A percentile compares a stretch with the other conserved stretches of the same genome.
These are phyloP conservation scores for Dicyema japonicum DNA, from an alignment of 1,140 invertebrate genomes.

Conservation along the genomic window DNA sequence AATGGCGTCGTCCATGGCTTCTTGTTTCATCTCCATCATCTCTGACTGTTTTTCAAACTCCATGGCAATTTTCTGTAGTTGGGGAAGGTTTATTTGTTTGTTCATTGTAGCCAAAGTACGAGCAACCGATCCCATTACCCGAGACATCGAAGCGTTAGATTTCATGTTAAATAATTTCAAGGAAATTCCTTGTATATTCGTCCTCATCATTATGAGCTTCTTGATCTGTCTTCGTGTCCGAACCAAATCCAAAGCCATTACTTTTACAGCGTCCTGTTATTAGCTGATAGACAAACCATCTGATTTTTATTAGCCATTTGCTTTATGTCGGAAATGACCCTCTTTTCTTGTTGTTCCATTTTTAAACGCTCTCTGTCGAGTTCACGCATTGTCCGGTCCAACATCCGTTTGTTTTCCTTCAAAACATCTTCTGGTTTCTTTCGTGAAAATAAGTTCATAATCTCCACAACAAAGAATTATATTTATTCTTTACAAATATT, in stretches of 20 bases:
- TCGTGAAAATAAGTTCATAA: conserved; percentile 86
- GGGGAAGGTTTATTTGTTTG: conserved; percentile 61
- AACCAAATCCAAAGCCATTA: conserved; percentile 95
- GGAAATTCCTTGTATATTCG: conserved; percentile 45
- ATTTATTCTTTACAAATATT: no score
- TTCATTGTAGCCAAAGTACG: conserved; percentile 96
- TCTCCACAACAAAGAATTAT: no score
- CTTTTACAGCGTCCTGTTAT: conserved; percentile 75
- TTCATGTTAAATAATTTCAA: conserved; percentile 86
- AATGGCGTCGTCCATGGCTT: conserved; percentile 97
- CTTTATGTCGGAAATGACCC: conserved; percentile 85
- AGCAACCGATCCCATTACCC: conserved; percentile 94
- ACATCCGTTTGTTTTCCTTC: conserved; percentile 70
- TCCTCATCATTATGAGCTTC: conserved; percentile 96
- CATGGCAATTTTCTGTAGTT: conserved; percentile 90
- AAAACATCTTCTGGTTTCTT: conserved; percentile 85
- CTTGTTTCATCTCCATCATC: conserved; percentile 99
- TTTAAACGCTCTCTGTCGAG: conserved; percentile 60
- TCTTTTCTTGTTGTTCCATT: conserved; percentile 96
- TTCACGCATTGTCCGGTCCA: conserved; percentile 94
- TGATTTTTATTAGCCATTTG: conserved; percentile 93
- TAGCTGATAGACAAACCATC: conserved; percentile 34
- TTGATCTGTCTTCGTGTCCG: conserved; percentile 59
- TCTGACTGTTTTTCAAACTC: conserved; percentile 98
- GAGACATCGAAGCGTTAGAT: conserved; percentile 92